These are phyloP conservation scores for Lasiurus borealis DNA, from an alignment of 2,113 vertebrate genomes.

Conservation along the genomic window DNA sequence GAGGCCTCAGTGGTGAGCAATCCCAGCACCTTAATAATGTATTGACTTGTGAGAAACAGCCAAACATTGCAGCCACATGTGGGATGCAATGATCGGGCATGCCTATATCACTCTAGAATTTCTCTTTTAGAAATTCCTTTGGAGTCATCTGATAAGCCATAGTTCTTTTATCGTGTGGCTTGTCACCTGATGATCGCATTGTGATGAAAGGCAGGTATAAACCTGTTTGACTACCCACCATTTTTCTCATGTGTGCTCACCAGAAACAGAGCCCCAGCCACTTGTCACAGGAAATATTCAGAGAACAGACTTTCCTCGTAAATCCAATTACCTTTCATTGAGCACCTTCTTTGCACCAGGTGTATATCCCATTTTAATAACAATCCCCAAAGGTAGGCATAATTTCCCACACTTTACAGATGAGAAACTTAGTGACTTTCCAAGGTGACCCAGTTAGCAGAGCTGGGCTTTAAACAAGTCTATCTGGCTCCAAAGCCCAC, in stretches of 20 bases:
- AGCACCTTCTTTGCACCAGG: not conserved
- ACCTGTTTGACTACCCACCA: not conserved
- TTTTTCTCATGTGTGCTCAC: not conserved
- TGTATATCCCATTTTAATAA: not conserved
- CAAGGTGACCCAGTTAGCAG: not conserved
- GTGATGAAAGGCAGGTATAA: not conserved
- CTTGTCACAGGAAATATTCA: not conserved
- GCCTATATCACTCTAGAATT: not conserved
- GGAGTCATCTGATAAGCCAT: not conserved
- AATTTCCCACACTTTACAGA: not conserved
- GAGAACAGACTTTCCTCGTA: not conserved
- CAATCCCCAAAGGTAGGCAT: not conserved
- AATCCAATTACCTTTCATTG: not conserved
- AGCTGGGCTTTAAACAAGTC: not conserved
- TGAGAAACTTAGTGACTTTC: not conserved
- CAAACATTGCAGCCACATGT: not conserved
- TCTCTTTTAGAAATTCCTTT: conserved; percentile 20
- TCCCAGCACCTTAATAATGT: not conserved
- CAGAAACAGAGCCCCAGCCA: not conserved
- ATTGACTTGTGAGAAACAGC: not conserved
- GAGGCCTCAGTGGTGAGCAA: not conserved
- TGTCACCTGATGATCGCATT: not conserved
- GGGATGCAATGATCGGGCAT: not conserved
- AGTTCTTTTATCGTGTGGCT: not conserved
- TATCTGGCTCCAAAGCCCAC: not conserved